These are phyloP conservation scores for Circaetus cinerascens DNA, from an alignment of 2,113 vertebrate species.

Conservation along the genomic window DNA sequence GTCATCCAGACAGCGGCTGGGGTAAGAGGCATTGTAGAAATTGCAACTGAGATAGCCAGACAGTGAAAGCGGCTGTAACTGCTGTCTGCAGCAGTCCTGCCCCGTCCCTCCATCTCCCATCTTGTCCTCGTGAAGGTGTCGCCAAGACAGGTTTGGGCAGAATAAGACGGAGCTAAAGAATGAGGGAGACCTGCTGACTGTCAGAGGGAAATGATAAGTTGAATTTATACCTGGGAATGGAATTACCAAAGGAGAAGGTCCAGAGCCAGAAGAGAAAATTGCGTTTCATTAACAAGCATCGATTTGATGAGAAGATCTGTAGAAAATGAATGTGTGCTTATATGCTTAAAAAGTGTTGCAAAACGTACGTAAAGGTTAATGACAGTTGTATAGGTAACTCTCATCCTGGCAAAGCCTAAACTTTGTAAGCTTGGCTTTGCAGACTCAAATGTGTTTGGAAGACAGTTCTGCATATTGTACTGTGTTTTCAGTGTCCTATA, in stretches of 20 bases:
- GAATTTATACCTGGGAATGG: neutral
- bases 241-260: neutral
- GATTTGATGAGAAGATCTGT: neutral
- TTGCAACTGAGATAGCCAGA: neutral
- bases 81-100: neutral
- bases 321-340: neutral
- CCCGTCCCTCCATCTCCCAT: rapidly evolving
- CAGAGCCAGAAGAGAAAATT: neutral
- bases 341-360: neutral
- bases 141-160: neutral
- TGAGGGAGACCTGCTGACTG: neutral
- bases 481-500: neutral
- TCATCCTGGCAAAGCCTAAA: neutral
- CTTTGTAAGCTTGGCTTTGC: neutral
- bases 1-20: neutral
- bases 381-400: neutral
- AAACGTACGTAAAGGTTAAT: neutral
- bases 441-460: neutral
- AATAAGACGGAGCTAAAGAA: neutral
- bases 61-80: neutral
- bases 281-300: neutral
- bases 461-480: neutral
- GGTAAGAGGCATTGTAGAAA: neutral
- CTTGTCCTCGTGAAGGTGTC: neutral
- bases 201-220: neutral